Evolutionary conservation across 2,113 vertebrate genomes (phyloP).

Genomic region (Maccullochella peelii): DNA sequence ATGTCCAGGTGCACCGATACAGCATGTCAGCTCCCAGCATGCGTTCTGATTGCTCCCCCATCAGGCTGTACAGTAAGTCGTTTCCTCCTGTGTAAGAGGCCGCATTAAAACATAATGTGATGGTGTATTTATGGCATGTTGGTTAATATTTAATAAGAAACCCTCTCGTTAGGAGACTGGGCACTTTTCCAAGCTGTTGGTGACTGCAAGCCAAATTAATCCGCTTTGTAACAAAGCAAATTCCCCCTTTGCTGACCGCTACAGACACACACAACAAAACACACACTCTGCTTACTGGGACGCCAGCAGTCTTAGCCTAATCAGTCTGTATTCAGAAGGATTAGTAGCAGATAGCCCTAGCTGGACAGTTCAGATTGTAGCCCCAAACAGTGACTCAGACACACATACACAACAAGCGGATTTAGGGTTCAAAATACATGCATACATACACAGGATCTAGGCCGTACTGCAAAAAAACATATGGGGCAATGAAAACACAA

Average conservation of each 20-base stretch:
- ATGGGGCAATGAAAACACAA: conserved; percentile 51
- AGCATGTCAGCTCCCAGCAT: not conserved
- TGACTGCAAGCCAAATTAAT: conserved; percentile 80
- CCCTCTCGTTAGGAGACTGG: conserved; percentile 65
- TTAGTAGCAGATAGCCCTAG: conserved; percentile 74
- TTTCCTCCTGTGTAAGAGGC: conserved; percentile 35
- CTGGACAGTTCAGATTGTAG: conserved; percentile 70
- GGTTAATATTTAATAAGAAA: conserved; percentile 80
- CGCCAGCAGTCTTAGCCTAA: conserved; percentile 65
- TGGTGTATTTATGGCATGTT: conserved; percentile 71
- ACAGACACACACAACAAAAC: conserved; percentile 58
- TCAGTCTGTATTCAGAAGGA: conserved; percentile 75
- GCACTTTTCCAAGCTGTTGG: conserved; percentile 76
- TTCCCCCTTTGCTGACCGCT: conserved; percentile 80
- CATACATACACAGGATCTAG: conserved; percentile 39
- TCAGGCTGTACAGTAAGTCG: conserved; percentile 7
- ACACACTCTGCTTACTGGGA: conserved; percentile 51
- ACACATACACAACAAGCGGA: conserved; percentile 64
- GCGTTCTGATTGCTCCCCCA: not conserved
- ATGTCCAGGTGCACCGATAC: conserved; percentile 19
- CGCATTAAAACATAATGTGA: conserved; percentile 57
- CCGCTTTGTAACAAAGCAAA: conserved; percentile 84
- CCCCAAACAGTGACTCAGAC: conserved; percentile 57
- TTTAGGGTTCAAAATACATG: conserved; percentile 59
- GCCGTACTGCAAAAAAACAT: conserved; percentile 35